Conservation (phyloP, 2,113 vertebrate genomes). For the Apus apus region DNA sequence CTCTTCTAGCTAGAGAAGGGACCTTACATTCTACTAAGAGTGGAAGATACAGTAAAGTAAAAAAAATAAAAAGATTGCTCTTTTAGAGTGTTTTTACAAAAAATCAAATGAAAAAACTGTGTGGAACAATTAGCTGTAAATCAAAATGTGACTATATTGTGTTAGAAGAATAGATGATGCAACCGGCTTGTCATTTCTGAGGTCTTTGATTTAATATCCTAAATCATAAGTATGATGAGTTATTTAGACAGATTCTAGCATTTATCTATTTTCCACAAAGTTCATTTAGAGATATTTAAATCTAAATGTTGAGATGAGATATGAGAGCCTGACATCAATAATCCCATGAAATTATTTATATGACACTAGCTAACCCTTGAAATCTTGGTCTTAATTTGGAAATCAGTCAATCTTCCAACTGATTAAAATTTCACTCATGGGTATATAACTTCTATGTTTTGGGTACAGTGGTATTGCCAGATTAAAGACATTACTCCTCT, state of each 20-base stretch:
- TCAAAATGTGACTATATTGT: conserved; percentile 25
- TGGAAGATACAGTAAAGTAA: neutral
- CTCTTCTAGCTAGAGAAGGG: neutral
- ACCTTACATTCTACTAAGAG: neutral
- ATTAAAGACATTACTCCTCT: neutral
- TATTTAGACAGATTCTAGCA: neutral
- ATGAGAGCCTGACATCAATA: neutral
- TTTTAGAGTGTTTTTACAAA: neutral
- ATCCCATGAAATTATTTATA: neutral
- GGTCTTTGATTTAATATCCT: neutral
- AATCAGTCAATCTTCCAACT: neutral
- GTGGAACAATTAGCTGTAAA: conserved; percentile 27
- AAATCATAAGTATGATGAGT: conserved; percentile 19
- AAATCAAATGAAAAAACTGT: neutral
- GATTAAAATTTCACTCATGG: neutral
- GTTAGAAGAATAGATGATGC: conserved; percentile 31
- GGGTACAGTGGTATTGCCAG: neutral
- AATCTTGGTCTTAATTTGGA: neutral
- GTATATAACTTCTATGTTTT: neutral
- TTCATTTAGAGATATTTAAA: conserved; percentile 40
- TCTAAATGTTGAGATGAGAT: neutral
- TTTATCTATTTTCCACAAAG: conserved; percentile 4
- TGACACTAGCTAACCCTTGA: neutral
- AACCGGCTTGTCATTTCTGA: conserved; percentile 15
- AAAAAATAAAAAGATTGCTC: neutral